These are phyloP conservation scores for Pithys albifrons DNA, from an alignment of 2,113 vertebrate genomes.

Conservation along the genomic window DNA sequence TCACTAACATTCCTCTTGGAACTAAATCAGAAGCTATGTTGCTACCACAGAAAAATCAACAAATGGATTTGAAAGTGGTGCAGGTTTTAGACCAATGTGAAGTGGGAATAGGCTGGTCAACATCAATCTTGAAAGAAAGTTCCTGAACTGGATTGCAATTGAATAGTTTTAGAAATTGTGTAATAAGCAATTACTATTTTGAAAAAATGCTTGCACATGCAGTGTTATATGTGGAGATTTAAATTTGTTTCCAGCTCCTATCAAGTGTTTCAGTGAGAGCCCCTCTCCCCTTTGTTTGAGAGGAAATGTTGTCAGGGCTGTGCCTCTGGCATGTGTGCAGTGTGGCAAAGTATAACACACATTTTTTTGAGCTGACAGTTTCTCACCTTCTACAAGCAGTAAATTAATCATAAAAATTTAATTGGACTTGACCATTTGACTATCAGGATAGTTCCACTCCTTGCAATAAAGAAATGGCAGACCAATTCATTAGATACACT, in stretches of 20 bases:
- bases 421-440: constrained; percentile 41
- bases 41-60: not conserved
- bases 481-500: constrained; percentile 41
- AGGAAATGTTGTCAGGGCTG: not conserved
- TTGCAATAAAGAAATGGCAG: constrained; percentile 35
- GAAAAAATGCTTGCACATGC: not conserved
- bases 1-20: not conserved
- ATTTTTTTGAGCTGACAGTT: constrained; percentile 24
- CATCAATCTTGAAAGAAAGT: not conserved
- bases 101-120: not conserved
- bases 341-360: not conserved
- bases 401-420: constrained; percentile 58
- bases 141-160: not conserved
- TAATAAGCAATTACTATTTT: not conserved
- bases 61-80: not conserved
- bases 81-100: not conserved
- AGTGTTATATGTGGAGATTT: not conserved
- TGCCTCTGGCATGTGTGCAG: not conserved
- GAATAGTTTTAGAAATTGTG: not conserved
- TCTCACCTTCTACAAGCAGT: constrained; percentile 35
- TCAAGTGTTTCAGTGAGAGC: not conserved
- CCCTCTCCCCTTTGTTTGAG: not conserved
- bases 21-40: not conserved
- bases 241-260: not conserved
- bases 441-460: constrained; percentile 4